These are phyloP conservation scores for Syngnathus acus DNA, from an alignment of 2,797 vertebrate species.

Conservation along the genomic window DNA sequence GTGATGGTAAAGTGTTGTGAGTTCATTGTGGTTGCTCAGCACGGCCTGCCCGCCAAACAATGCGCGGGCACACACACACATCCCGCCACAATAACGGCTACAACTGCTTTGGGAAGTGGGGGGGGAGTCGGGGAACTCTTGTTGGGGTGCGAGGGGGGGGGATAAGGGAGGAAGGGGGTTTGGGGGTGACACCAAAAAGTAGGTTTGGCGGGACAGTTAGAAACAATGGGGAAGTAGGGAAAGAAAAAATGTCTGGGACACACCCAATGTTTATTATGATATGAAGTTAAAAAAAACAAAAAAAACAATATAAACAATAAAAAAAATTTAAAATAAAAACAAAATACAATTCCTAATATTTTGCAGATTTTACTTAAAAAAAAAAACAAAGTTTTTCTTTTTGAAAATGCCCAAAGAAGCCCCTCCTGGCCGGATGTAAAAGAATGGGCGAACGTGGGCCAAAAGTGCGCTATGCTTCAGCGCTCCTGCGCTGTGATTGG, in stretches of 20 bases:
- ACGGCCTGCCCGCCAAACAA: conserved; percentile 84
- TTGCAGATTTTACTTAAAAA: too few species aligned
- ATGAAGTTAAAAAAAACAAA: background rate
- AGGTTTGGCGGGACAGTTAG: conserved; percentile 63
- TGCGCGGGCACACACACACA: conserved; percentile 82
- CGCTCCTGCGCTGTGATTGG: conserved; percentile 70
- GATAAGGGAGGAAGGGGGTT: conserved; percentile 30
- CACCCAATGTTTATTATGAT: too few species aligned
- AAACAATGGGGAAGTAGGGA: background rate
- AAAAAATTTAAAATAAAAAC: too few species aligned
- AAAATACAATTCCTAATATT: too few species aligned
- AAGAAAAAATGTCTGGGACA: background rate
- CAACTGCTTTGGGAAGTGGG: conserved; percentile 69
- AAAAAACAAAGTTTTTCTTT: background rate
- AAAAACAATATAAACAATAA: too few species aligned
- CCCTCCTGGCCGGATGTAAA: conserved; percentile 75
- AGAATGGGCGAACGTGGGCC: conserved; percentile 82
- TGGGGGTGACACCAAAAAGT: conserved; percentile 66
- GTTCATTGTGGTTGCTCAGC: conserved; percentile 97
- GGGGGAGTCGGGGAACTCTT: background rate
- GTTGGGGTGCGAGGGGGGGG: conserved; percentile 21
- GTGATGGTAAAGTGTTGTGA: conserved; percentile 97
- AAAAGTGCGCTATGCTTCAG: conserved; percentile 75
- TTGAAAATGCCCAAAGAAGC: conserved; percentile 49
- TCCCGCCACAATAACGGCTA: conserved; percentile 92